Evolutionary conservation across 2,888 invertebrate species (phyloP).

Genomic region (Apantesis nais): DNA sequence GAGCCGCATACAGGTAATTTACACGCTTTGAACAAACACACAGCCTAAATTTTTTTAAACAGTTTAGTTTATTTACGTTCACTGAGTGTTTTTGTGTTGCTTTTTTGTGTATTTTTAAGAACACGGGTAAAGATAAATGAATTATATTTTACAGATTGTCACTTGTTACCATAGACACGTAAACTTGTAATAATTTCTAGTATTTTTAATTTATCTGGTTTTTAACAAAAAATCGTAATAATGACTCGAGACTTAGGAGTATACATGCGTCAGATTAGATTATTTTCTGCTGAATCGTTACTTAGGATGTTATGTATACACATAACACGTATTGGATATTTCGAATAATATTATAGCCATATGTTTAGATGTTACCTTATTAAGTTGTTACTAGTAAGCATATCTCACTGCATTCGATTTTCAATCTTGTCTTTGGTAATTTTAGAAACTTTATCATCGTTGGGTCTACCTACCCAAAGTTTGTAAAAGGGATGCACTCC

Average conservation of each 20-base stretch:
- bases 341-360: neutral
- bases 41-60: neutral
- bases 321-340: neutral
- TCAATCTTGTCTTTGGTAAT: neutral
- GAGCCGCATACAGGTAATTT: conserved; percentile 69
- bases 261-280: neutral
- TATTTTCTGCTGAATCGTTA: neutral
- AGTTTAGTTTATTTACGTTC: neutral
- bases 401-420: no score
- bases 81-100: neutral
- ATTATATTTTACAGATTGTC: neutral
- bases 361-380: neutral
- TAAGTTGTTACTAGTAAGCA: neutral
- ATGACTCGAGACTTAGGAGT: neutral
- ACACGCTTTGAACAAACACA: conserved; percentile 18
- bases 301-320: neutral
- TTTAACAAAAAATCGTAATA: neutral
- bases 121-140: neutral
- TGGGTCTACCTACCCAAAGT: neutral
- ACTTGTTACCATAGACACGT: neutral
- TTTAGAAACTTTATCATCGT: no score
- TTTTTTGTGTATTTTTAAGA: neutral
- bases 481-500: neutral
- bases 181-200: neutral
- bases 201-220: neutral